These are phyloP conservation scores for Anolis sagrei DNA, from an alignment of 2,113 vertebrate genomes.

Conservation along the genomic window DNA sequence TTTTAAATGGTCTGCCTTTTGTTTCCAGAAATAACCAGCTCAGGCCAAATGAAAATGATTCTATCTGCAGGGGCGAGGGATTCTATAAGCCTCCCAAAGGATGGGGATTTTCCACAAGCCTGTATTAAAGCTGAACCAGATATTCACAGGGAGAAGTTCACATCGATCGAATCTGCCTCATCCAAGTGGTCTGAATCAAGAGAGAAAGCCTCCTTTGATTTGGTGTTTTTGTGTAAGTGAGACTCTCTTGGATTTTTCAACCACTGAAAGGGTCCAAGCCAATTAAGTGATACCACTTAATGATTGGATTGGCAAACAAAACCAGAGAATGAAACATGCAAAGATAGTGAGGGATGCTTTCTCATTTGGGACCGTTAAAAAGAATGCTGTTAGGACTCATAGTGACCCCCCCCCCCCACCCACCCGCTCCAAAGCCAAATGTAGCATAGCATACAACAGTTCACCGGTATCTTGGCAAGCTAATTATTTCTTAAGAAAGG, in stretches of 20 bases:
- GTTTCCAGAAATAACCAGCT: conserved; percentile 61
- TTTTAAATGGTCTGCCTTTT: conserved; percentile 58
- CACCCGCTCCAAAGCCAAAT: too few species aligned
- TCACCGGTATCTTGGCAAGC: too few species aligned
- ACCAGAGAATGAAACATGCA: neutral
- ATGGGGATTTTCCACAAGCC: neutral
- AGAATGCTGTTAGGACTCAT: neutral
- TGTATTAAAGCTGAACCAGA: neutral
- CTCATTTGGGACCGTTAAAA: neutral
- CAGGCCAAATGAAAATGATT: conserved; percentile 54
- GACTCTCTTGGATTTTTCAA: neutral
- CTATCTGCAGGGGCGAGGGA: conserved; percentile 35
- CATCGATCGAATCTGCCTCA: neutral
- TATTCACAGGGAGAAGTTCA: neutral
- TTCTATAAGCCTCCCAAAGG: conserved; percentile 48
- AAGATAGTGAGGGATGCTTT: neutral
- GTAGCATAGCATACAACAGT: too few species aligned
- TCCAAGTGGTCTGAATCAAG: neutral
- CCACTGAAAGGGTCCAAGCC: neutral
- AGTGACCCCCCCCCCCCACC: too few species aligned
- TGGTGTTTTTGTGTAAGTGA: neutral
- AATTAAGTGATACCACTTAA: neutral
- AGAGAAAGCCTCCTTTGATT: conserved; percentile 14
- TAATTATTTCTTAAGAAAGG: too few species aligned
- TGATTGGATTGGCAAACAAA: neutral